These are phyloP conservation scores for Barbus barbus DNA, from an alignment of 2,113 vertebrate species.

Conservation along the genomic window DNA sequence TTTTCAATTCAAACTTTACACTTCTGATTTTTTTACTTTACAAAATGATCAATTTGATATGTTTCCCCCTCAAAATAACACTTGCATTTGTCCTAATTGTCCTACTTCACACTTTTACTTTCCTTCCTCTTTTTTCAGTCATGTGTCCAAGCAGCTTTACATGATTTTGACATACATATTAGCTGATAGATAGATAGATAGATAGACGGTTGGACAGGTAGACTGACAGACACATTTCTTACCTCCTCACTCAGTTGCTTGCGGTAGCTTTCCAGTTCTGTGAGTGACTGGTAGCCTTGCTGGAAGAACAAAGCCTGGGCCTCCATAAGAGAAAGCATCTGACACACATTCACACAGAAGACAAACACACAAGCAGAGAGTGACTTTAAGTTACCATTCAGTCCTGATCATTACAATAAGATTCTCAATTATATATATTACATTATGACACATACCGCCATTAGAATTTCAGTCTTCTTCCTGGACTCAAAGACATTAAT, in stretches of 20 bases:
- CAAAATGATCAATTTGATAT: not conserved
- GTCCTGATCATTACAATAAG: not conserved
- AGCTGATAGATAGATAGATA: not conserved
- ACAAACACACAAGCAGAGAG: slow-evolving; percentile 19
- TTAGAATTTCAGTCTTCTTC: slow-evolving; percentile 87
- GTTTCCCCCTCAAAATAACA: not conserved
- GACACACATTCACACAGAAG: slow-evolving; percentile 31
- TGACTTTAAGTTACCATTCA: slow-evolving; percentile 4
- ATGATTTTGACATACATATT: not conserved
- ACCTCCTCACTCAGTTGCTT: slow-evolving; percentile 82
- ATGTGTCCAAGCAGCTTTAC: not conserved
- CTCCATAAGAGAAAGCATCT: slow-evolving; percentile 85
- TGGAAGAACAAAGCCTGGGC: slow-evolving; percentile 83
- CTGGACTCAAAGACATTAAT: slow-evolving; percentile 89
- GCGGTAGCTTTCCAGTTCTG: slow-evolving; percentile 77
- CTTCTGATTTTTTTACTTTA: not conserved
- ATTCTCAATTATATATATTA: not conserved
- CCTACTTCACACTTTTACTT: not conserved
- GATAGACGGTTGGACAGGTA: too few species aligned
- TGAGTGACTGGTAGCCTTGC: slow-evolving; percentile 79
- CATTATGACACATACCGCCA: slow-evolving; percentile 79
- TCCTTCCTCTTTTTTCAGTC: not conserved
- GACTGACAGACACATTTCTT: not conserved
- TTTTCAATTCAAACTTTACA: not conserved
- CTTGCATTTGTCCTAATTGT: not conserved